Evolutionary conservation across 1,140 invertebrate genomes (phyloP).

Genomic region (Armadillidium nasatum): DNA sequence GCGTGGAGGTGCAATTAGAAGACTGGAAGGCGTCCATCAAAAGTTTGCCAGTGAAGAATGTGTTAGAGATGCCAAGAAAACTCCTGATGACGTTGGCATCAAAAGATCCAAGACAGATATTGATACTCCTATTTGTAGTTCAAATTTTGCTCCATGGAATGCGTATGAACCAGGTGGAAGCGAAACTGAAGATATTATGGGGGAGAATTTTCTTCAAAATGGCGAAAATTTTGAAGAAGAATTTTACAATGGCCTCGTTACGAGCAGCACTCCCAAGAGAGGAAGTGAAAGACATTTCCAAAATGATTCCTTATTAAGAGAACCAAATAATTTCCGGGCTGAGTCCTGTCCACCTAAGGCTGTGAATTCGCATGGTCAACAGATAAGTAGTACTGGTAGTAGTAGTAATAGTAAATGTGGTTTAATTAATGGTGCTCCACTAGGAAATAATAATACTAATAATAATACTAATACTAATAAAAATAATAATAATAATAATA

Average conservation of each 20-base stretch:
- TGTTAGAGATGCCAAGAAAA: not conserved
- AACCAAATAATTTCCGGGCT: not conserved
- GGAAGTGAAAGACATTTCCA: not conserved
- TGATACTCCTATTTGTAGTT: not conserved
- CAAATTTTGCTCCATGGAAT: not conserved
- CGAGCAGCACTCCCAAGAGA: not conserved
- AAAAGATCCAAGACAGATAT: not conserved
- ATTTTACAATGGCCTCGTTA: not conserved
- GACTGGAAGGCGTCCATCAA: not conserved
- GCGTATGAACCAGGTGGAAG: not conserved
- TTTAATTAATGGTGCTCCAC: slow-evolving; percentile 8
- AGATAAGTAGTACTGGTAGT: not conserved
- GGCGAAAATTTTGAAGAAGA: not conserved
- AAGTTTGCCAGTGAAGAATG: not conserved
- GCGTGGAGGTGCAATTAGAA: not conserved
- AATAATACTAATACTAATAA: not conserved
- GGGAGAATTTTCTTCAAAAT: not conserved
- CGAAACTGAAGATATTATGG: not conserved
- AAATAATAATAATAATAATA: not conserved
- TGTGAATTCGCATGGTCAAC: not conserved
- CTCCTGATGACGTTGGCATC: not conserved
- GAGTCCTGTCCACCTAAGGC: not conserved
- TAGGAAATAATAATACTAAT: slow-evolving; percentile 12
- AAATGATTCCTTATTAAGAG: not conserved
- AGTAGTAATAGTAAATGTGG: not conserved